Conservation (phyloP, 2,113 vertebrate genomes). For the Hylia prasina region DNA sequence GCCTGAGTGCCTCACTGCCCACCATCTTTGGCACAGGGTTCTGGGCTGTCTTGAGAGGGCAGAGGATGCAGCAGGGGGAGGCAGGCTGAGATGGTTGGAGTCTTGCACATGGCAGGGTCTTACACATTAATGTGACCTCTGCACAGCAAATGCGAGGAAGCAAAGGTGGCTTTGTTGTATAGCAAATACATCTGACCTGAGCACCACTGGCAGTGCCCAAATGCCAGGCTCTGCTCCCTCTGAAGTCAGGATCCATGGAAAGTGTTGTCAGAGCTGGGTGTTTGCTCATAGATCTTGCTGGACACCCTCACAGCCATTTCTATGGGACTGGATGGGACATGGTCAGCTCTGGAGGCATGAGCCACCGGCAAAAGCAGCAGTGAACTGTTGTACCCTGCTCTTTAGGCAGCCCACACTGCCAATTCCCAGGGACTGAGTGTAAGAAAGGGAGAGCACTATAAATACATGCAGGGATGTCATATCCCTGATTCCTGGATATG, state of each 20-base stretch:
- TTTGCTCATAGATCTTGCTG: neutral
- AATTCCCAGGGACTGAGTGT: neutral
- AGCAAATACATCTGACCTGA: rapidly evolving
- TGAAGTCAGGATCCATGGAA: neutral
- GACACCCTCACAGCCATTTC: neutral
- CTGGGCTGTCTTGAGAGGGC: neutral
- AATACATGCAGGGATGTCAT: neutral
- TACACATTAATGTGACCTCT: neutral
- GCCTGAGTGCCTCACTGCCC: neutral
- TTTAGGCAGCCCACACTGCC: neutral
- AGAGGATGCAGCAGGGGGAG: neutral
- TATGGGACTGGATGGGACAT: neutral
- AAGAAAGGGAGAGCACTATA: neutral
- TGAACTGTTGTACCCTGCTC: neutral
- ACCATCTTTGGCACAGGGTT: rapidly evolving
- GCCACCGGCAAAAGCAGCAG: neutral
- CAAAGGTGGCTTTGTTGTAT: neutral
- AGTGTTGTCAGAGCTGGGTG: neutral
- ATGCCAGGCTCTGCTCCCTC: neutral
- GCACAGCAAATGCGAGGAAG: neutral
- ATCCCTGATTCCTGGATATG: neutral
- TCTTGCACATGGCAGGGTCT: neutral
- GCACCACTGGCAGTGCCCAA: neutral
- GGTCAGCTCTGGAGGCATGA: neutral
- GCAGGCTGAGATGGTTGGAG: neutral